These are phyloP conservation scores for Mythimna lalbum DNA, from an alignment of 2,888 invertebrate species.

Conservation along the genomic window DNA sequence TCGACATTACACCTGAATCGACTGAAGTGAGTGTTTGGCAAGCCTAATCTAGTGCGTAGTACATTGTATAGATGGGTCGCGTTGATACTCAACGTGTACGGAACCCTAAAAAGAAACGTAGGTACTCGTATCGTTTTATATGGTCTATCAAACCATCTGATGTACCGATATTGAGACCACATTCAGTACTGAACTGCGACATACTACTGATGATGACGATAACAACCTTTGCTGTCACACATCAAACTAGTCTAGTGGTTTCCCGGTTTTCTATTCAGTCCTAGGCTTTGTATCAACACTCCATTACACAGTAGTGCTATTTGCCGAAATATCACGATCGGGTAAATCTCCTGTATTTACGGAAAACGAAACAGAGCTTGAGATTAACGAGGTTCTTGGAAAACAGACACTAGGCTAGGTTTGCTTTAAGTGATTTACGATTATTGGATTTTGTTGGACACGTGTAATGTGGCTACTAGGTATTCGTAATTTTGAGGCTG, in stretches of 20 bases:
- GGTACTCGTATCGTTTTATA: too few species aligned
- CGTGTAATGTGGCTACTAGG: background rate
- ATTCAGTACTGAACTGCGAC: background rate
- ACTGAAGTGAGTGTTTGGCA: too few species aligned
- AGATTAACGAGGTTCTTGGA: constrained; percentile 16
- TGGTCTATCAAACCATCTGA: too few species aligned
- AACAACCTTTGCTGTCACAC: background rate
- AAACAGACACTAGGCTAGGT: constrained; percentile 8
- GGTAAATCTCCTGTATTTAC: constrained; percentile 14
- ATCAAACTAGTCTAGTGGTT: background rate
- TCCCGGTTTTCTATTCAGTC: constrained; percentile 11
- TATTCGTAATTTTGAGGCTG: background rate
- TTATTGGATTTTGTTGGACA: background rate
- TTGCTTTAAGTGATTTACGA: background rate
- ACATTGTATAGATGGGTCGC: too few species aligned
- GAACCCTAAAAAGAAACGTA: too few species aligned
- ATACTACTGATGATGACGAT: constrained; percentile 4
- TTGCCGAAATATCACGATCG: constrained; percentile 18
- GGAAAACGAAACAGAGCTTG: background rate
- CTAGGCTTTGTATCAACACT: constrained; percentile 28
- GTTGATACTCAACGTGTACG: too few species aligned
- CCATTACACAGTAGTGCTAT: constrained; percentile 29
- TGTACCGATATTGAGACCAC: background rate
- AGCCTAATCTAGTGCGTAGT: too few species aligned
- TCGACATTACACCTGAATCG: too few species aligned